Conservation (phyloP, 2,113 vertebrate genomes). For the Cepphus grylle region DNA sequence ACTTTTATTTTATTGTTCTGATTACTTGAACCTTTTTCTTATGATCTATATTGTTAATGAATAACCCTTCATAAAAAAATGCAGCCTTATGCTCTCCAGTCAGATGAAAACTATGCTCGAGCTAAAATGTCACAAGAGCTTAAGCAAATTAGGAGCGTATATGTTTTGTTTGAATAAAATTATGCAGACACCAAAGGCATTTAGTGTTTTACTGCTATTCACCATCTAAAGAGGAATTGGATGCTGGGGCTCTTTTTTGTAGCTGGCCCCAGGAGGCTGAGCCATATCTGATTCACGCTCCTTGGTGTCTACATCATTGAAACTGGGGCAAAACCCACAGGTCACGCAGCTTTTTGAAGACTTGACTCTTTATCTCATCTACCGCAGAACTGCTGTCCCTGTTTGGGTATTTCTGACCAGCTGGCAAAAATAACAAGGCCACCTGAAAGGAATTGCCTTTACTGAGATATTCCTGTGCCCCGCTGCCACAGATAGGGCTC, state of each 20-base stretch:
- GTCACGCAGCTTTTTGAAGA: not conserved
- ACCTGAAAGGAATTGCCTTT: not conserved
- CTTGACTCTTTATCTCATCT: not conserved
- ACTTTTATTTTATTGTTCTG: constrained; percentile 5
- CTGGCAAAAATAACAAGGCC: not conserved
- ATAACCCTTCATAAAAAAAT: not conserved
- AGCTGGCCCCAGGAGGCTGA: not conserved
- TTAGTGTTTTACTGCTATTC: not conserved
- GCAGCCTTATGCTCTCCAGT: not conserved
- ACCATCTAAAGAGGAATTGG: not conserved
- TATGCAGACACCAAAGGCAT: not conserved
- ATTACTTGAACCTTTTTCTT: not conserved
- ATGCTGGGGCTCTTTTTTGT: not conserved
- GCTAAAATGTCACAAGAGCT: not conserved
- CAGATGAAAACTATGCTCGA: not conserved
- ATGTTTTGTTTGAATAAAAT: not conserved
- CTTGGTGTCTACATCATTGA: not conserved
- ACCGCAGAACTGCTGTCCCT: not conserved
- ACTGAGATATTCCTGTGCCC: not conserved
- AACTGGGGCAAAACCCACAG: not conserved
- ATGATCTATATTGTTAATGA: not conserved
- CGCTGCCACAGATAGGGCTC: not conserved
- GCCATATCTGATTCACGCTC: not conserved
- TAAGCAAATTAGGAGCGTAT: not conserved
- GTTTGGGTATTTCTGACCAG: not conserved